phyloP scores from a whole-genome alignment of 2,888 invertebrate species.

The Heliconius hortense region DNA sequence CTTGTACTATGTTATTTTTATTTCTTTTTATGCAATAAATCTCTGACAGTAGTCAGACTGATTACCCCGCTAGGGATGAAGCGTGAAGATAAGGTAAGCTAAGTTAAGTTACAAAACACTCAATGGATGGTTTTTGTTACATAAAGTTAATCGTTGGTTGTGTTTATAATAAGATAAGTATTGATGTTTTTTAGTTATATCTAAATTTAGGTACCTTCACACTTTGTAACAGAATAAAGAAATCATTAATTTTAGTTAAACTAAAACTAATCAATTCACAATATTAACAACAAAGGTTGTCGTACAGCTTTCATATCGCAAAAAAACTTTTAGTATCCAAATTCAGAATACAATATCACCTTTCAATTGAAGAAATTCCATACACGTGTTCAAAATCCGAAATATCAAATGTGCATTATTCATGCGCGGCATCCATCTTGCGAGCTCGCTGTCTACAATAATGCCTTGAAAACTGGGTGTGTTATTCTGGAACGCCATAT shows the following conservation, averaged over 20 bases:
- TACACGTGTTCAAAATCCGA: slow-evolving; percentile 46
- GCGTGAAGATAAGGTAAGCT: too few relatives aligned
- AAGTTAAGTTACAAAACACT: too few relatives aligned
- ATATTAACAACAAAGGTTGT: background rate
- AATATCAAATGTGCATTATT: slow-evolving; percentile 48
- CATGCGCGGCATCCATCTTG: slow-evolving; percentile 43
- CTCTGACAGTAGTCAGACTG: too few relatives aligned
- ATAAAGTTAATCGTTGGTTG: too few relatives aligned
- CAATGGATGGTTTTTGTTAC: too few relatives aligned
- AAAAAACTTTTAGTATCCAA: slow-evolving; percentile 7
- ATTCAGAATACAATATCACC: slow-evolving; percentile 33
- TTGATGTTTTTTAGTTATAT: too few relatives aligned
- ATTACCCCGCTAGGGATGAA: too few relatives aligned
- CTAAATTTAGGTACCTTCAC: too few relatives aligned
- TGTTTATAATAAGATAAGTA: too few relatives aligned
- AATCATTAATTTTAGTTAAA: background rate
- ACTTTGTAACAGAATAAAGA: background rate
- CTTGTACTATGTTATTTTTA: too few relatives aligned
- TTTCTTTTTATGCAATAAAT: too few relatives aligned
- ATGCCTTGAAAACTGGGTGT: slow-evolving; percentile 38
- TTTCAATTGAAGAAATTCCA: slow-evolving; percentile 43
- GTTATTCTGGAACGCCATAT: slow-evolving; percentile 40
- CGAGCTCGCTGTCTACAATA: slow-evolving; percentile 35
- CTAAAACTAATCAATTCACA: background rate
- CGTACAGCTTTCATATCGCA: background rate